Conservation (phyloP, 2,797 vertebrate species). For the Chelon labrosus region DNA sequence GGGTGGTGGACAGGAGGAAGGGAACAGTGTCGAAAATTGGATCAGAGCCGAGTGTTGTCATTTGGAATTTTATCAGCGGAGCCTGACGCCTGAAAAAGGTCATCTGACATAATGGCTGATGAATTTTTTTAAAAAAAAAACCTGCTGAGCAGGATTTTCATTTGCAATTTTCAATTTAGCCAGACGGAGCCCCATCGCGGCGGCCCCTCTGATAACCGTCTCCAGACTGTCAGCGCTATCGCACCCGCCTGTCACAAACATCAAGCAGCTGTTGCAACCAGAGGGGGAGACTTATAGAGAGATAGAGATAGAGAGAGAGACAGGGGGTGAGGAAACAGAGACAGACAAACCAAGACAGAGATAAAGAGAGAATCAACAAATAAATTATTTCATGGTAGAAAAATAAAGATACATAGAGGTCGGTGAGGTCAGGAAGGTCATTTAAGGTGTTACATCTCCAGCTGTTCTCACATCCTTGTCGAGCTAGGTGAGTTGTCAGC, state of each 20-base stretch:
- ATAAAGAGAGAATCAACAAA: conserved; percentile 29
- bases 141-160: conserved; percentile 86
- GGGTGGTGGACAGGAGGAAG: conserved; percentile 67
- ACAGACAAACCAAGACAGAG: conserved; percentile 20
- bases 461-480: too few species aligned
- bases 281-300: conserved; percentile 52
- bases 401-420: conserved; percentile 14
- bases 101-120: conserved; percentile 99
- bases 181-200: conserved; percentile 74
- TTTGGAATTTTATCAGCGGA: conserved; percentile 95
- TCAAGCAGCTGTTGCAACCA: conserved; percentile 90
- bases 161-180: conserved; percentile 99
- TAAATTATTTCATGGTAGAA: conserved; percentile 12
- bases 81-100: conserved; percentile 93
- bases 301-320: conserved; percentile 46
- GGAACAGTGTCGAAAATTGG: conserved; percentile 97
- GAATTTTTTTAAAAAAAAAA: conserved; percentile 85
- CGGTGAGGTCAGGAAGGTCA: conserved; percentile 24
- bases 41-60: conserved; percentile 97
- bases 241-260: conserved; percentile 93
- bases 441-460: too few species aligned
- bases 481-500: too few species aligned
- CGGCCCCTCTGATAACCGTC: conserved; percentile 97
- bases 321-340: conserved; percentile 24
- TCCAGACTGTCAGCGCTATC: conserved; percentile 91